Conservation (phyloP, 2,888 invertebrate species). For the Dasysyrphus albostriatus region DNA sequence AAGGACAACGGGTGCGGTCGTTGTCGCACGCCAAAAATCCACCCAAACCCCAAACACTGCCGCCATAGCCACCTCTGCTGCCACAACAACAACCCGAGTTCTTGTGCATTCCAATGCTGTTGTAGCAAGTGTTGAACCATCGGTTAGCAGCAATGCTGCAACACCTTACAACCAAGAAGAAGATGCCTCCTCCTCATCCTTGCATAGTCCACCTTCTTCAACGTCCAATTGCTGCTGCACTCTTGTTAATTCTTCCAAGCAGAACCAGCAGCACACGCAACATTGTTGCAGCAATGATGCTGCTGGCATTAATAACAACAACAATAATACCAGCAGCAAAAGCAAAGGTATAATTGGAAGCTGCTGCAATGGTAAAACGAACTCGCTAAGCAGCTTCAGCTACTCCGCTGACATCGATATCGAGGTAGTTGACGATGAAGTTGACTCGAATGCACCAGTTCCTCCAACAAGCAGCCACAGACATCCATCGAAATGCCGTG, state of each 20-base stretch:
- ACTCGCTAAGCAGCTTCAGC: constrained; percentile 77
- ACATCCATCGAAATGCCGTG: constrained; percentile 64
- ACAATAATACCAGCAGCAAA: constrained; percentile 78
- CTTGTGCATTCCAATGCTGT: constrained; percentile 63
- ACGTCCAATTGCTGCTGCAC: constrained; percentile 78
- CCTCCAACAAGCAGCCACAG: constrained; percentile 69
- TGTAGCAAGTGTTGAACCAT: constrained; percentile 59
- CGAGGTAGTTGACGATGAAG: constrained; percentile 77
- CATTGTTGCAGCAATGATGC: constrained; percentile 64
- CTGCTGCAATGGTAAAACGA: constrained; percentile 68
- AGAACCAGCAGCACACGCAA: constrained; percentile 47
- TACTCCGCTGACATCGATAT: constrained; percentile 76
- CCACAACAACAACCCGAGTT: constrained; percentile 65
- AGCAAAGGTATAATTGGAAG: constrained; percentile 74
- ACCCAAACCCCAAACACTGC: constrained; percentile 29
- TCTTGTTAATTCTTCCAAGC: background rate
- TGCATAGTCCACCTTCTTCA: constrained; percentile 79
- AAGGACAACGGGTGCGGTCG: constrained; percentile 68
- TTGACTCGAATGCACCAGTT: constrained; percentile 66
- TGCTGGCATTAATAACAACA: constrained; percentile 56
- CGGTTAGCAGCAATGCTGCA: constrained; percentile 76
- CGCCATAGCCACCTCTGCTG: constrained; percentile 15
- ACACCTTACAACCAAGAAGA: constrained; percentile 21
- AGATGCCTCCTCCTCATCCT: constrained; percentile 26
- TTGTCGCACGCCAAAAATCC: constrained; percentile 52